These are phyloP conservation scores for Cacatua alba DNA, from an alignment of 2,113 vertebrate genomes.

Conservation along the genomic window DNA sequence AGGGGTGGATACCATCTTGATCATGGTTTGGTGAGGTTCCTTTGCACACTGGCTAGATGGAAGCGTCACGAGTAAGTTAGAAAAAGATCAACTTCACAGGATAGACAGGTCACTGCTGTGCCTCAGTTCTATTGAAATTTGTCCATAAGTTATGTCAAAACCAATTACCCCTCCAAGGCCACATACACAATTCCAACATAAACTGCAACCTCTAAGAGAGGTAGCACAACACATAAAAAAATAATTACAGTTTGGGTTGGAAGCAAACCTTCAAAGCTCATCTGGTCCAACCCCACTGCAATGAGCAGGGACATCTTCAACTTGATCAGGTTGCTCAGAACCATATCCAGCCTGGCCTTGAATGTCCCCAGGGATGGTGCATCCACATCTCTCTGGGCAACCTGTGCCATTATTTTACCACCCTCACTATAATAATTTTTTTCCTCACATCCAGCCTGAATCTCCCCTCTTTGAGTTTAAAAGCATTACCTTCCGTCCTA, in stretches of 20 bases:
- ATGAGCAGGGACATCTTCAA: neutral
- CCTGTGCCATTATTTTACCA: neutral
- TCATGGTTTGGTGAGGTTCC: neutral
- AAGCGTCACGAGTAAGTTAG: neutral
- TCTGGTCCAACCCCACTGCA: neutral
- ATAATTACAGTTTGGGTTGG: neutral
- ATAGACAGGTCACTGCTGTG: neutral
- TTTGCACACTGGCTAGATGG: neutral
- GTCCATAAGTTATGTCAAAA: neutral
- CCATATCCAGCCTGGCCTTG: neutral
- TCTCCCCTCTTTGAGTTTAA: neutral
- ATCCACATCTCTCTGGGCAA: neutral
- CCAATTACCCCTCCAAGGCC: neutral
- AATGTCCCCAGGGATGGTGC: neutral
- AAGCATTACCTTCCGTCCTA: neutral
- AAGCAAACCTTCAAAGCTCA: neutral
- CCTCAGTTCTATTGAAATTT: neutral
- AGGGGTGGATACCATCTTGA: neutral
- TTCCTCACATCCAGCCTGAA: neutral
- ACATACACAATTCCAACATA: rapidly evolving
- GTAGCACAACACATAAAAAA: neutral
- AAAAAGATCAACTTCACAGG: neutral
- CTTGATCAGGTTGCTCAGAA: neutral
- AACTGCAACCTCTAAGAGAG: neutral
- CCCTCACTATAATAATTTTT: neutral